Percentiles rank a stretch among this genome's conserved stretches.
phyloP scores from a whole-genome alignment of 2,888 invertebrate genomes.

The Arrhopalites spinosus region DNA sequence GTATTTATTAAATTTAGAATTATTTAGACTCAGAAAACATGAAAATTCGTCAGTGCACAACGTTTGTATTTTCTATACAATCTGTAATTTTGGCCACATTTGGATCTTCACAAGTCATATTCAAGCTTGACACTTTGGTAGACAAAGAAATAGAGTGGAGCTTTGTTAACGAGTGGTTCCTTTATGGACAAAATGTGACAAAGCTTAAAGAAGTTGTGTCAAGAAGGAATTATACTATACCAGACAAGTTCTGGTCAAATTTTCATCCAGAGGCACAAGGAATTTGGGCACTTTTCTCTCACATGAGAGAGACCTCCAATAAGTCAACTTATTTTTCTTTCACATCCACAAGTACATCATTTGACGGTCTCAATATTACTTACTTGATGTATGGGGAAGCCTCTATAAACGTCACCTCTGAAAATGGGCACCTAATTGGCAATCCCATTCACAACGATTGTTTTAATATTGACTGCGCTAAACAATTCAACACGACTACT shows the following conservation, averaged over 20 bases:
- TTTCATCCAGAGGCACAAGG: neutral
- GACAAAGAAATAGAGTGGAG: neutral
- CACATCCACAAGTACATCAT: neutral
- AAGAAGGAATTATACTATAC: neutral
- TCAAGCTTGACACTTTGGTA: too few species aligned
- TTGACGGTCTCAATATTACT: neutral
- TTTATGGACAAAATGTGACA: neutral
- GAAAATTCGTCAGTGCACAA: too few species aligned
- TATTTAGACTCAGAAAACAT: too few species aligned
- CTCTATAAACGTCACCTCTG: neutral
- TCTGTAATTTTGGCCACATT: too few species aligned
- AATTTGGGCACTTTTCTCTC: neutral
- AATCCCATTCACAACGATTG: too few species aligned
- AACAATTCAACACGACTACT: too few species aligned
- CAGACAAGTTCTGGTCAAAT: neutral
- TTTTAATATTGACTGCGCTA: too few species aligned
- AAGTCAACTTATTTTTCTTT: neutral
- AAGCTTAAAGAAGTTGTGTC: neutral
- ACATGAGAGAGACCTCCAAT: too few species aligned
- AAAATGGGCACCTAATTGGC: neutral
- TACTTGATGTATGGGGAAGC: neutral
- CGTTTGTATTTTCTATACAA: too few species aligned
- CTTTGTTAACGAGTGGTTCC: neutral
- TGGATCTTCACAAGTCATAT: too few species aligned
- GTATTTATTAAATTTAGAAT: too few species aligned